These are phyloP conservation scores for Xerus rutilus DNA, from an alignment of 2,797 vertebrate species.

Conservation along the genomic window DNA sequence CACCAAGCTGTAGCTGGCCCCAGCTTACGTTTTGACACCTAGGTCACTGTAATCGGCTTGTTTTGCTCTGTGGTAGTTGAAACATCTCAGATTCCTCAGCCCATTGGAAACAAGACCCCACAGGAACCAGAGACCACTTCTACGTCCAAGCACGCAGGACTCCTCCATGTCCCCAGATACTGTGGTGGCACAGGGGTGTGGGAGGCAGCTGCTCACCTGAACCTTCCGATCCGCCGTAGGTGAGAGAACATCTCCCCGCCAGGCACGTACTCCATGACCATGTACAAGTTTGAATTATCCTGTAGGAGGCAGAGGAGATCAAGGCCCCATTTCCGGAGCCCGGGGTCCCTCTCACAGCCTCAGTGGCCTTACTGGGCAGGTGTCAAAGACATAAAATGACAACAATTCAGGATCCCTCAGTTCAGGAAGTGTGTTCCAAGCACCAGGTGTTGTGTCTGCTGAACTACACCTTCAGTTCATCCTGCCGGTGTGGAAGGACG, in stretches of 20 bases:
- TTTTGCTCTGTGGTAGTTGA: not conserved
- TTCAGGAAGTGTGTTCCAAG: fast-evolving
- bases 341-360: not conserved
- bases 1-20: too few species aligned
- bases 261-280: constrained; percentile 97
- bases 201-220: constrained; percentile 83
- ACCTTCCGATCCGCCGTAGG: constrained; percentile 94
- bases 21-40: not conserved
- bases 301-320: constrained; percentile 27
- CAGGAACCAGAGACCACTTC: not conserved
- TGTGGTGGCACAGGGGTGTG: not conserved
- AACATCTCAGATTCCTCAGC: not conserved
- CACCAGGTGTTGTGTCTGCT: fast-evolving
- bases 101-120: not conserved
- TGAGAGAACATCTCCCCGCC: constrained; percentile 98
- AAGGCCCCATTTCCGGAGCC: not conserved
- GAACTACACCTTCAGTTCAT: not conserved
- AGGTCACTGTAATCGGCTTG: too few species aligned
- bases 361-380: not conserved
- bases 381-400: not conserved
- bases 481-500: not conserved
- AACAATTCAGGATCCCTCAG: not conserved
- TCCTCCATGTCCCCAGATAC: not conserved
- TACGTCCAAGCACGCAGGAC: not conserved
- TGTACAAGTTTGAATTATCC: constrained; percentile 97